Evolutionary conservation across 1,140 invertebrate species (phyloP), one percentile per base, ranked within the genome.

Genomic region (Idris sp.): DNA sequence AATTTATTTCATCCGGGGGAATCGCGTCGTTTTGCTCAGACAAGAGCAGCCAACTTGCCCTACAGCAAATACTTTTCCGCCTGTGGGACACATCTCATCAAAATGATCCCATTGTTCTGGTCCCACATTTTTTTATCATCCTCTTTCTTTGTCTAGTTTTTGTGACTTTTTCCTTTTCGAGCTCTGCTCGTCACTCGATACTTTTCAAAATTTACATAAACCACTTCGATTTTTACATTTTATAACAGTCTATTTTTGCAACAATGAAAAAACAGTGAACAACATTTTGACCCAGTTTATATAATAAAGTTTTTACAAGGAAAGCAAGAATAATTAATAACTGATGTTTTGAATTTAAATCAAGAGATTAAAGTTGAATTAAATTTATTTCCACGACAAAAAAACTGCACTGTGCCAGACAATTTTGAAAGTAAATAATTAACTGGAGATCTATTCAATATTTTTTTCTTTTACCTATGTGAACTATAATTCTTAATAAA

Each of bases 61-160:
- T 48, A 75, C 58, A 65, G 79, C 69, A 80, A 80, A 79, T 80
- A 80, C 74, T 80, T 80, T 74, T 76, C 54, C 68, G 46, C 62
- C 71, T 40, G 71, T 58, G 62, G 53, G 65, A 59, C 59, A 54
- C 41, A 62, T 64, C 59, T 73, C 74, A 56, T 77, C 69, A 67
- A 77, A 71, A 65, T 62, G 67, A 41, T 54, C 51, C 56, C 62
- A 68, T 74, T 74, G 72, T 74, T 74, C 72, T 62, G 46, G 56
- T 41, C 31, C 48, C 46, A 19, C 9, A 40, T 56, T 44, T 67
- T 56, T 67, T 67, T 19, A 67, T 36, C 41, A 26, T 11, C 28
- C 22, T 19, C 30, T 19, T 28, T 43, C 59, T 59, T 65, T 59
- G 15, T 44, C 46, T 49, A 35, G 28, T 33, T 31, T 68, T 26